Base-by-base conservation (phyloP, 2,113 vertebrate species). In the Tenrec ecaudatus region DNA sequence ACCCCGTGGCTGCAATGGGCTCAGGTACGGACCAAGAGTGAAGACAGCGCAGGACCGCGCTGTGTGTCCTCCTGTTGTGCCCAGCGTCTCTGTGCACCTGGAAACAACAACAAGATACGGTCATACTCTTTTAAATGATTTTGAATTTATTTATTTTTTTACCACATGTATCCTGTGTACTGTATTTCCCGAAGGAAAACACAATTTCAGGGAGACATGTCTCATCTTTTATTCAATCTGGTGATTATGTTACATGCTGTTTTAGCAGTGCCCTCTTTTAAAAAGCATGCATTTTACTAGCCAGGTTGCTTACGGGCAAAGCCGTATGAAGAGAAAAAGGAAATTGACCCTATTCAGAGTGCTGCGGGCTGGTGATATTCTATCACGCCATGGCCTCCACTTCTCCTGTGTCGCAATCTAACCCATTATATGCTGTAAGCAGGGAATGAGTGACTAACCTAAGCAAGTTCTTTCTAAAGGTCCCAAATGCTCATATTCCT, bases 241-340 rank as follows among this genome's bases (percentile, higher is more conserved):
- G 64, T 53, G 31, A 31, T 92, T 79, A 60, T 57, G 19, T 10
- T 76, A 11, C 1, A 23, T 69, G 9, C 40, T 47, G 77, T 91
- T 89, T 83, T 31, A 66, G n/a, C n/a, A 90, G 64, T 1, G 8
- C 71, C 57, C 20, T 60, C 14, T 90, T 92, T 90, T 57, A 93
- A n/a, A 82, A 69, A 79, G 15, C 29, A 53, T 75, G 7, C 14
- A 17, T 76, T 89, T 68, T 40, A 31, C 12, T 57, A 86, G 38
- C 23, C 15, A 5, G 16, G 43, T 64, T 75, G 0, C 77, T 71
- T 82, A 25, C 3, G 20, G n/a, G 76, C 71, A 75, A 88, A 84
- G 15, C 69, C 29, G 71, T 69, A 60, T 84, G 53, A 38, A 93
- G 31, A 69, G 33, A 75, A 29, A 17, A 62, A 12, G 15, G n/a